These are phyloP conservation scores for Cephus pulcher DNA, from an alignment of 2,888 invertebrate species.

Conservation along the genomic window DNA sequence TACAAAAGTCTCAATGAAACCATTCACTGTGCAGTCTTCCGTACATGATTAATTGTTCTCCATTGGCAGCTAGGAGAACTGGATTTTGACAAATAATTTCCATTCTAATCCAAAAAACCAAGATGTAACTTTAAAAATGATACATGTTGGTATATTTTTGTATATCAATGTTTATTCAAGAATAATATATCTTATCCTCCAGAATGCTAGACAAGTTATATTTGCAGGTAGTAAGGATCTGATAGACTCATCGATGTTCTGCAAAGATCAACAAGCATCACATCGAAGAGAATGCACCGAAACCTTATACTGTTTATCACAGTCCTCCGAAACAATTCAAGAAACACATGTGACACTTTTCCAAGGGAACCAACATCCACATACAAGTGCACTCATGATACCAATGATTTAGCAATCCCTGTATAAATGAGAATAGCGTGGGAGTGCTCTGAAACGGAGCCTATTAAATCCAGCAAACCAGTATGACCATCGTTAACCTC, in stretches of 20 bases:
- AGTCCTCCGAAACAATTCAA: neutral
- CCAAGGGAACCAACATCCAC: neutral
- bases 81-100: no score
- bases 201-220: neutral
- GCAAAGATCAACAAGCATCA: neutral
- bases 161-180: neutral
- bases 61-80: no score
- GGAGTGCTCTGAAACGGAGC: neutral
- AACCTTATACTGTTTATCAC: neutral
- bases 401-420: neutral
- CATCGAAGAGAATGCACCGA: neutral
- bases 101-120: no score
- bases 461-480: neutral
- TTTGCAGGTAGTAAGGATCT: neutral
- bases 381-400: neutral
- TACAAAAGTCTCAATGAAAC: conserved; percentile 36
- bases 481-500: neutral
- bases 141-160: neutral
- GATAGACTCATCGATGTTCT: neutral
- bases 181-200: neutral
- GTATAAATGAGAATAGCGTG: neutral
- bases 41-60: neutral
- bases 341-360: neutral
- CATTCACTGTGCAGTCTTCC: conserved; percentile 31
- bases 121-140: neutral